These are phyloP conservation scores for Dryobota labecula DNA, from an alignment of 2,888 invertebrate species.

Conservation along the genomic window DNA sequence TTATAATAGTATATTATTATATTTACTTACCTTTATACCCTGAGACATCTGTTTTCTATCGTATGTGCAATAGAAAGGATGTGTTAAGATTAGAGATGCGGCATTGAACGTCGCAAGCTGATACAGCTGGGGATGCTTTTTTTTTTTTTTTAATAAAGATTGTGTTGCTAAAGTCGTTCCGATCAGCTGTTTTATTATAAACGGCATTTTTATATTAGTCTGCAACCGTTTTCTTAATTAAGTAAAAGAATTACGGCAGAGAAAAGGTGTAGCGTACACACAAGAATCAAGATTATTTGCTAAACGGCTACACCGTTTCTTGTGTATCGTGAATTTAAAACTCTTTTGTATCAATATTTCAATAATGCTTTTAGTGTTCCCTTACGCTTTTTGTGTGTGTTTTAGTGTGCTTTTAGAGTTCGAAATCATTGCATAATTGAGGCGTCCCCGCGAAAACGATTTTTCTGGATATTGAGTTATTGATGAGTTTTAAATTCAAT, in stretches of 20 bases:
- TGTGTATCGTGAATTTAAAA: slow-evolving; percentile 2
- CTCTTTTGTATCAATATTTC: background rate
- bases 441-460: no score
- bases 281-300: no score
- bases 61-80: slow-evolving; percentile 55
- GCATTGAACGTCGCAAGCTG: slow-evolving; percentile 30
- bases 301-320: no score
- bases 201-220: background rate
- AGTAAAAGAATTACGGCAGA: slow-evolving; percentile 1
- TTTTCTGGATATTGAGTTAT: no score
- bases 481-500: no score
- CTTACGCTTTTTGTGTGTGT: background rate
- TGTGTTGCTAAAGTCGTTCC: background rate
- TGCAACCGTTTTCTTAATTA: slow-evolving; percentile 9
- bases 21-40: slow-evolving; percentile 80
- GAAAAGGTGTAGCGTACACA: no score
- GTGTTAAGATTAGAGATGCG: slow-evolving; percentile 28
- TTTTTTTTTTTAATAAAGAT: background rate
- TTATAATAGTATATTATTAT: slow-evolving; percentile 72
- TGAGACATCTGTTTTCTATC: slow-evolving; percentile 81
- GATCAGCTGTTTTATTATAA: slow-evolving; percentile 43
- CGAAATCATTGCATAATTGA: slow-evolving; percentile 28
- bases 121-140: background rate
- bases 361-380: background rate
- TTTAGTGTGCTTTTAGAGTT: slow-evolving; percentile 12